Base-by-base conservation (phyloP, 1,140 invertebrate species). In the Trichonephila clavata region DNA sequence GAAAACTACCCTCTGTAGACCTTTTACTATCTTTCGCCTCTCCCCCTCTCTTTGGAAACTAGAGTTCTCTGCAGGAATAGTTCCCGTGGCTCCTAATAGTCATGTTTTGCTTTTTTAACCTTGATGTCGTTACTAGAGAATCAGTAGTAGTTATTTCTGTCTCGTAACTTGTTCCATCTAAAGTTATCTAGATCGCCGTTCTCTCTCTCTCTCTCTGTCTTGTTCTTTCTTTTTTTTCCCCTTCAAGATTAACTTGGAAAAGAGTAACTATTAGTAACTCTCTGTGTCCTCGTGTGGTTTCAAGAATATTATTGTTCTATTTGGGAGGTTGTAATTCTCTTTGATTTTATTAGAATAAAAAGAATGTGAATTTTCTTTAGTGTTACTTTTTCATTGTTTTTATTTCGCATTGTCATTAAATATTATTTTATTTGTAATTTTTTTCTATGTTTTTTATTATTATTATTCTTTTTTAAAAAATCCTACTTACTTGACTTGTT, bases 201-300 rank as follows among this genome's bases (percentile, higher is more conserved):
- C 1, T 16, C 7, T 27, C 5, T 39, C 21, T 57, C 7, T 43
- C 2, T 43, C 7, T 43, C 50, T 50, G 50, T 50, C 32, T 39
- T 39, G 24, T 27, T 21, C 59, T 61, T 86, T 20, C 32, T 5
- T 43, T n/a, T 61, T 87, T 27, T 27, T 87, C 7, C n/a, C n/a
- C n/a, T 32, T 27, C 32, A 27, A 32, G 87, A 89, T 68, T 18
- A 20, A 39, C 20, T 27, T 10, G 21, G 13, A 43, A 20, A 71
- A 39, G 13, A 59, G 39, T 89, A 77, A 89, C 63, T 77, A 77
- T 77, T 65, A 89, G 39, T 89, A 57, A 89, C 71, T n/a, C 0
- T 24, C 2, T 71, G 63, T 1, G 61, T 71, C 50, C 7, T 50
- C 10, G 0, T 61, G 20, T 59, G 2, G 39, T 24, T 77, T 32